Conservation (phyloP, 2,797 vertebrate species). For the Onychomys torridus region DNA sequence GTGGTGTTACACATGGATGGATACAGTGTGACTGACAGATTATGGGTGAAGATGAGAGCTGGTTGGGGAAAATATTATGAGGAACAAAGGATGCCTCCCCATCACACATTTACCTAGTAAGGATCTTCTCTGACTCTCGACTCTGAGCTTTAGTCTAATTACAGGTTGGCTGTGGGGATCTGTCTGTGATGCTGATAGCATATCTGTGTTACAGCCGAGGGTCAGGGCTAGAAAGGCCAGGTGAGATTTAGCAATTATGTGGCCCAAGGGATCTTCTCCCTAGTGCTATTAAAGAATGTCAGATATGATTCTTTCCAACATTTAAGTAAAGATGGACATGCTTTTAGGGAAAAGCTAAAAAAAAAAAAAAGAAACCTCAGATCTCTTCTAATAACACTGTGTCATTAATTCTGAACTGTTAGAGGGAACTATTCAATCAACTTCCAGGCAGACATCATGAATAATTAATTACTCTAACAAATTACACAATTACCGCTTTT, state of each 20-base stretch:
- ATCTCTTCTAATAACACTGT: not conserved
- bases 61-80: not conserved
- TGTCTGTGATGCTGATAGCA: slow-evolving; percentile 51
- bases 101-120: slow-evolving; percentile 7
- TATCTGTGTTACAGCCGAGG: fast-evolving
- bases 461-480: not conserved
- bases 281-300: not conserved
- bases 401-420: not conserved
- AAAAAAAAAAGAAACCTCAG: not conserved
- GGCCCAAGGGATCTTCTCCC: not conserved
- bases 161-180: not conserved
- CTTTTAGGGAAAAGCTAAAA: not conserved
- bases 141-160: not conserved
- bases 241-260: not conserved
- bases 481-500: not conserved
- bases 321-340: not conserved
- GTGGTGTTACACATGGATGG: not conserved
- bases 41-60: not conserved
- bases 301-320: not conserved
- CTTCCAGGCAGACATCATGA: not conserved
- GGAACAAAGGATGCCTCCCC: slow-evolving; percentile 4
- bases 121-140: not conserved
- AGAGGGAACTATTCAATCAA: not conserved
- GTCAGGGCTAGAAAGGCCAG: not conserved
- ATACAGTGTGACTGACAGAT: not conserved